phyloP scores from a whole-genome alignment of 2,797 vertebrate genomes.

The Oreochromis mossambicus region DNA sequence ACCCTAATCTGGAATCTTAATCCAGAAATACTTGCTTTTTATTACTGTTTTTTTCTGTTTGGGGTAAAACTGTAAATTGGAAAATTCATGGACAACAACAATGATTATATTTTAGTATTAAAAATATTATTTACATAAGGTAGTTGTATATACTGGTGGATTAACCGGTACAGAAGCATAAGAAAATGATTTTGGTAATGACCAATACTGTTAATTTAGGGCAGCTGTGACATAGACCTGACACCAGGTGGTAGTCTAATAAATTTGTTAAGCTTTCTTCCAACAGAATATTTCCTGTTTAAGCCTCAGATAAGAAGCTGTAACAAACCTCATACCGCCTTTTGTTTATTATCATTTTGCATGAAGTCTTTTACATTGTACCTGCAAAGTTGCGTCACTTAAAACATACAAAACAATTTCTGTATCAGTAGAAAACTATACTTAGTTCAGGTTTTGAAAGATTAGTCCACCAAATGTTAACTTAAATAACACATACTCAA shows the following conservation, averaged over 20 bases:
- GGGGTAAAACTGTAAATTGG: neutral
- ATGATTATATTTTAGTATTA: neutral
- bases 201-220: neutral
- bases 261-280: neutral
- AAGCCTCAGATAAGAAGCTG: neutral
- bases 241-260: neutral
- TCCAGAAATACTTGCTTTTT: neutral
- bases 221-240: neutral
- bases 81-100: neutral
- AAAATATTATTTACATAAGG: neutral
- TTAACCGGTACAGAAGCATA: neutral
- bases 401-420: neutral
- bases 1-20: neutral
- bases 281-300: neutral
- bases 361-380: neutral
- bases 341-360: neutral
- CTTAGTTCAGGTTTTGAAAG: neutral
- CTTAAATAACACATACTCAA: neutral
- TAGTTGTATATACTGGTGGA: neutral
- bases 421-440: neutral
- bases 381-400: neutral
- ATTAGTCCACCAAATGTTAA: neutral
- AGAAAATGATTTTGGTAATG: neutral
- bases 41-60: neutral
- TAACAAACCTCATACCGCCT: neutral